Base-by-base conservation (phyloP, 2,888 invertebrate species). In the Ephialtes manifestator region DNA sequence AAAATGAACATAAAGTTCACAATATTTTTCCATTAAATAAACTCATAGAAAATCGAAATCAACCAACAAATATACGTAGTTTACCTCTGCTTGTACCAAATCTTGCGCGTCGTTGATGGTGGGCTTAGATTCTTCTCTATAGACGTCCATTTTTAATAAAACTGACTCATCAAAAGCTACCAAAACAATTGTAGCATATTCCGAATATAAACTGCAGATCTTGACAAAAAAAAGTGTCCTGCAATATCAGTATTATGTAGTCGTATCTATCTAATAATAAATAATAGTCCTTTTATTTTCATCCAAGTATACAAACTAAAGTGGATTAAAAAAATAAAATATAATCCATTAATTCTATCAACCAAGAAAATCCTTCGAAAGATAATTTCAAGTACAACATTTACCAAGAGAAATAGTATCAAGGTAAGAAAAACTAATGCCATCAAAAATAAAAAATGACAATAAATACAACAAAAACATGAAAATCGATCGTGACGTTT, bases 31-130 rank as follows among this genome's bases (percentile, higher is more conserved):
- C 31, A n/a, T 31, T 10, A n/a, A 31, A 31, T 60, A 35, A 3
- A 8, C 13, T 1, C 11, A 20, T 13, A 24, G 10, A 11, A 58
- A 58, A 24, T 28, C 15, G 24, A 55, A n/a, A 18, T n/a, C 5
- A 63, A 28, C 11, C 20, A 13, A 58, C 4, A 28, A 63, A 63
- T 35, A 15, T 0, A 15, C 15, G 24, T 58, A 13, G 31, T 31
- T 46, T 65, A 79, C 79, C 83, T 78, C 79, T n/a, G 79, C 83
- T 11, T 74, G 82, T 35, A 72, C 76, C 31, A 75, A 68, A 43
- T 67, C 71, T n/a, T 72, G 20, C 18, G 24, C 15, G 11, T 35
- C 20, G 15, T 39, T 43, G 5, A 67, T 20, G 8, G 31, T 72
- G 13, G 58, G 67, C 24, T 74, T 51, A 5, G 63, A 35, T 7